Evolutionary conservation across 2,113 vertebrate genomes (phyloP), one percentile per base, ranked within the genome.

Genomic region (Microtus oregoni): DNA sequence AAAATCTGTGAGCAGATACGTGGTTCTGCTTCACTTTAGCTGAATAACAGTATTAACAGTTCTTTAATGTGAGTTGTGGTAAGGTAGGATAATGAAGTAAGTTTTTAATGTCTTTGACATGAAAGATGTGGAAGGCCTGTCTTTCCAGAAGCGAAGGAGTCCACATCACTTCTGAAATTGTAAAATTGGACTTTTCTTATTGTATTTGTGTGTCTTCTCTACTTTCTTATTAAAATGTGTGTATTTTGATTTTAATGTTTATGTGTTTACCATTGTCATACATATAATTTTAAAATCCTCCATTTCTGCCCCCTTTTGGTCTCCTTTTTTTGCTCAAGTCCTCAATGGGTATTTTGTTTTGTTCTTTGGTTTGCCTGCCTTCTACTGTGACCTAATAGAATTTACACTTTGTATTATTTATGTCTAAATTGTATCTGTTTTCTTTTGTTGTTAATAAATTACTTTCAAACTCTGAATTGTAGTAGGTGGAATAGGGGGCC

Each of bases 331-430:
- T 90, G 15, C 22, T 86, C 12, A 26, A 70, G 5, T 94, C 30
- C 63, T 47, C 89, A 38, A 26, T 83, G 68, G 11, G 26, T 85
- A 41, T 91, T 89, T 78, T 41, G 26, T 89, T 91, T 89, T 89
- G 32, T 26, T 76, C 28, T 79, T 93, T 72, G 44, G 2, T 68
- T 86, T 50, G 9, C 63, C 30, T 47, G 30, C 63, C 17, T 86
- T 86, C 32, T 67, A 13, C 41, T 47, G 63, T 90, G 65, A 85
- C 73, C 38, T 86, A 76, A 63, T 0, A 63, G 52, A 32, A 96
- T 96, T 96, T 94, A 50, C 94, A 58, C 72, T 94, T 81, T 86
- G 65, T 70, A 14, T 81, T 32, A 75, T 77, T 91, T 94, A 52
- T 88, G 20, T 58, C 5, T 93, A 7, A 11, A 81, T 95, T 93